Evolutionary conservation across 2,888 invertebrate genomes (phyloP).

Genomic region (Pyrrhosoma nymphula): DNA sequence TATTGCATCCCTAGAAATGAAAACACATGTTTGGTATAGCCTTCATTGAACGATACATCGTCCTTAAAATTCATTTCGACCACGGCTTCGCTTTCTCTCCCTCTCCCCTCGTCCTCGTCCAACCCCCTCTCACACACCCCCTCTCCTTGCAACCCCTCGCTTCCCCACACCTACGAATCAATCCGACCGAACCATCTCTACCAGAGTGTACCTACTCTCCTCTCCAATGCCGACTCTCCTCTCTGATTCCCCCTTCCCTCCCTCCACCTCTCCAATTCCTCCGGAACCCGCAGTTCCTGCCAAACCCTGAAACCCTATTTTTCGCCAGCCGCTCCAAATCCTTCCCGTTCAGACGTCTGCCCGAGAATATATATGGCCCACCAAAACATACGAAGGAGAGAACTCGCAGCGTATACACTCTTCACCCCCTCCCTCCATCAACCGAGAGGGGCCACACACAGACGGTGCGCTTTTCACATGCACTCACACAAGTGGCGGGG

Average conservation of each 20-base stretch:
- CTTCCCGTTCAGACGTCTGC: constrained; percentile 13
- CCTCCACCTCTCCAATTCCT: neutral
- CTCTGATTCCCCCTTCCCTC: neutral
- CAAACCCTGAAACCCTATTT: neutral
- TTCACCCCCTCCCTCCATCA: too few relatives aligned
- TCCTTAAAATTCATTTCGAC: too few relatives aligned
- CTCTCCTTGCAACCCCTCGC: neutral
- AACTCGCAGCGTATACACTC: too few relatives aligned
- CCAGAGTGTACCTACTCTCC: neutral
- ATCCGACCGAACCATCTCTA: neutral
- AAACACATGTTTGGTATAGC: too few relatives aligned
- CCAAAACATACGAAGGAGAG: neutral
- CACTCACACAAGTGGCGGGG: neutral
- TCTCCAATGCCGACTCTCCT: neutral
- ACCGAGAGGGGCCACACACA: neutral
- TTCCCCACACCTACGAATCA: neutral
- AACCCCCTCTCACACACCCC: neutral
- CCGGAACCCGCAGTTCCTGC: neutral
- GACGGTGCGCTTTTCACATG: neutral
- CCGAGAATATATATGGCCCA: neutral
- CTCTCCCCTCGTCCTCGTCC: neutral
- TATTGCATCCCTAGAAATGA: too few relatives aligned
- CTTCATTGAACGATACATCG: too few relatives aligned
- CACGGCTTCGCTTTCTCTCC: too few relatives aligned
- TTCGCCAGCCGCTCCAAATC: neutral